Conservation (phyloP, 1,140 invertebrate genomes). For the Hyles euphorbiae region DNA sequence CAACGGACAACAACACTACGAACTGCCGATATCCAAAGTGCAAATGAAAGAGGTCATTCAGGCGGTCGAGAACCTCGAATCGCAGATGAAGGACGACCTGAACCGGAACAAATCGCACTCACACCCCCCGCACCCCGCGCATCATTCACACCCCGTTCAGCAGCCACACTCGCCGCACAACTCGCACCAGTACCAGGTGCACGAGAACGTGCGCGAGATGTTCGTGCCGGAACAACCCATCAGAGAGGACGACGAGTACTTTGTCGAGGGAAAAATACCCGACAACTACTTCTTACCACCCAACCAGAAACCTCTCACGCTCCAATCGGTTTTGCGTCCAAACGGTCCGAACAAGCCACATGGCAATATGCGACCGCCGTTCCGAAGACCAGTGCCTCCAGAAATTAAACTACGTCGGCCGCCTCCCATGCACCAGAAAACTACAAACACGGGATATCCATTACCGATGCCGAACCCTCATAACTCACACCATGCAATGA, state of each 20-base stretch:
- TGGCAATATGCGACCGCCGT: constrained; percentile 52
- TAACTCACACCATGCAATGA: constrained; percentile 40
- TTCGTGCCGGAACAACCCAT: constrained; percentile 49
- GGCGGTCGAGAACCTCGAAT: constrained; percentile 63
- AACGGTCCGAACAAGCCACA: constrained; percentile 42
- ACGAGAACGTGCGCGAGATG: constrained; percentile 48
- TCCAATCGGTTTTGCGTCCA: constrained; percentile 68
- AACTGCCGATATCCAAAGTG: constrained; percentile 61
- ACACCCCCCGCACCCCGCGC: neutral
- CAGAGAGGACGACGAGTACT: constrained; percentile 57
- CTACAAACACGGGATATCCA: constrained; percentile 43
- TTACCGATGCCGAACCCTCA: constrained; percentile 56
- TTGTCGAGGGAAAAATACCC: constrained; percentile 50
- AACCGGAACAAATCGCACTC: constrained; percentile 33
- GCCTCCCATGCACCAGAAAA: constrained; percentile 45
- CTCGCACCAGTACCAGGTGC: constrained; percentile 47
- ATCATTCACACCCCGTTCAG: too few relatives aligned
- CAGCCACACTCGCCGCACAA: constrained; percentile 8
- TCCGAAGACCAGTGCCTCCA: constrained; percentile 56
- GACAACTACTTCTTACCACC: constrained; percentile 53
- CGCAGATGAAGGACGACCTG: constrained; percentile 51
- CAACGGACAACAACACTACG: constrained; percentile 57
- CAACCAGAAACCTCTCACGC: constrained; percentile 63
- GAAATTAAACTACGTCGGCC: constrained; percentile 69
- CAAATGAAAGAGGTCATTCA: constrained; percentile 69